Conservation (phyloP, 2,113 vertebrate species). For the Shinisaurus crocodilurus region DNA sequence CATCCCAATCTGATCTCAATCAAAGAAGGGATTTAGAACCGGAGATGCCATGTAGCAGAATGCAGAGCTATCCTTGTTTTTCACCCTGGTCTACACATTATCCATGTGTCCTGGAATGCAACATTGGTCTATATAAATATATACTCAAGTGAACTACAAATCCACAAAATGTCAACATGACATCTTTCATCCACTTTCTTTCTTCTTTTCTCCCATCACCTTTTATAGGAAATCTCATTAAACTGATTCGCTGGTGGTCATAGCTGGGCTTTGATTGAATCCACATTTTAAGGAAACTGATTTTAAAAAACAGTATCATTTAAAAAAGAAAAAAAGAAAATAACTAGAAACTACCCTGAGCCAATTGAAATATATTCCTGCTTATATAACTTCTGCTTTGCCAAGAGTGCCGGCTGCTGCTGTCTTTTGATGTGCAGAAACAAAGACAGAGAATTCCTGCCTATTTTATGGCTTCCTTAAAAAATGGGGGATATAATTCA, state of each 20-base stretch:
- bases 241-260: neutral
- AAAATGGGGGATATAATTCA: slow-evolving; percentile 27
- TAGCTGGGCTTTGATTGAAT: neutral
- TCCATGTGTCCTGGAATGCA: neutral
- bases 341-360: slow-evolving; percentile 6
- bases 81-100: neutral
- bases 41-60: neutral
- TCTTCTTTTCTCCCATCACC: neutral
- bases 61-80: neutral
- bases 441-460: slow-evolving; percentile 29
- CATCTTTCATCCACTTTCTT: neutral
- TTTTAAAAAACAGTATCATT: neutral
- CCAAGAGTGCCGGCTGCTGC: slow-evolving; percentile 17
- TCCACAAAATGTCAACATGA: neutral
- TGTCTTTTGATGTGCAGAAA: slow-evolving; percentile 1
- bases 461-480: slow-evolving; percentile 20
- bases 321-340: too few relatives aligned
- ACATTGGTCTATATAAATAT: neutral
- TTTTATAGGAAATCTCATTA: neutral
- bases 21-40: neutral
- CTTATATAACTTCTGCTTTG: slow-evolving; percentile 23
- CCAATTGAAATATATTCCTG: neutral
- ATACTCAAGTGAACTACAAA: neutral
- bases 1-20: neutral
- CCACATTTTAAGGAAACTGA: slow-evolving; percentile 1